Percentiles rank a stretch among this genome's conserved stretches.
These are phyloP conservation scores for Epinephelus moara DNA, from an alignment of 2,113 vertebrate genomes.

Conservation along the genomic window DNA sequence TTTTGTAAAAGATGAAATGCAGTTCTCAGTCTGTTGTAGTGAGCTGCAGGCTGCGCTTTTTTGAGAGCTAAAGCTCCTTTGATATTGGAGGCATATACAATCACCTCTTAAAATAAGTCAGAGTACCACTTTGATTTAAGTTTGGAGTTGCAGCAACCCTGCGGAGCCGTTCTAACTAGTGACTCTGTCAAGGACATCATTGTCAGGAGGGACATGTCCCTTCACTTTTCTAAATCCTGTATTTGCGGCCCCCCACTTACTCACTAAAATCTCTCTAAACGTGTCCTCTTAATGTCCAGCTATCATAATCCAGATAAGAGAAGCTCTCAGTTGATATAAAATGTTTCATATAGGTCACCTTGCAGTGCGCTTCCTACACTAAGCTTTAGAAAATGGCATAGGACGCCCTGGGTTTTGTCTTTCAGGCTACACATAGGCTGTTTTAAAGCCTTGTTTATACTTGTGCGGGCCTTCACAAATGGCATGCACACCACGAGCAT, in stretches of 20 bases:
- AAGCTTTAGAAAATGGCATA: not conserved
- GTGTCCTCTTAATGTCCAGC: not conserved
- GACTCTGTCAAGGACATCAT: conserved; percentile 1
- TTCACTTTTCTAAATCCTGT: not conserved
- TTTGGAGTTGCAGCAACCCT: not conserved
- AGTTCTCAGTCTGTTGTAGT: conserved; percentile 19
- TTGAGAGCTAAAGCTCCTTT: conserved; percentile 17
- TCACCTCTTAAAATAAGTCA: conserved; percentile 32
- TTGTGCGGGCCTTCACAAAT: no score
- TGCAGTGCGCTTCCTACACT: not conserved
- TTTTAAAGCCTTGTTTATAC: no score
- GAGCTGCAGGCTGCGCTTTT: conserved; percentile 19
- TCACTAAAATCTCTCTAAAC: not conserved
- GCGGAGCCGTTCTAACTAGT: not conserved
- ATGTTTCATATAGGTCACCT: not conserved
- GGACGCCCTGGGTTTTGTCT: not conserved
- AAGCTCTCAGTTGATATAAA: conserved; percentile 5
- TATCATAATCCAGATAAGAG: conserved; percentile 3
- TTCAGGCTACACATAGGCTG: not conserved
- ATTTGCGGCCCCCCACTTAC: not conserved
- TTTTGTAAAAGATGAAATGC: conserved; percentile 45
- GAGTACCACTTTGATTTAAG: conserved; percentile 15
- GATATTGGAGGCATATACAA: conserved; percentile 16
- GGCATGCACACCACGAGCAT: no score
- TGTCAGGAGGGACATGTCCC: not conserved